Conservation (phyloP, 1,140 invertebrate species). For the Drosophila miranda region DNA sequence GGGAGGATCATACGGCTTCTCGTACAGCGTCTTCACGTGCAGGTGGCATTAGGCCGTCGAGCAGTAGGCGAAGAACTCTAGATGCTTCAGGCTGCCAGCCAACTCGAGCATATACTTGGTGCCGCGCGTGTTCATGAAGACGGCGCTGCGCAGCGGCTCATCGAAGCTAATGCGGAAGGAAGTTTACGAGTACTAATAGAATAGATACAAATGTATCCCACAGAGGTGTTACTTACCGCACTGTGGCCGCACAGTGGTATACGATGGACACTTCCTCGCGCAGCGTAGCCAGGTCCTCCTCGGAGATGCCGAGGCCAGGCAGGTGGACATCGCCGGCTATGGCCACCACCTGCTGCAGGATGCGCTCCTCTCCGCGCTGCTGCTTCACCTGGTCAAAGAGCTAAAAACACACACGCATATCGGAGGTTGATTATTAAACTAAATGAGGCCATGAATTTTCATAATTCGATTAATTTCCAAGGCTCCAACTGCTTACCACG, state of each 20-base stretch:
- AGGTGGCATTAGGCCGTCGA: constrained; percentile 87
- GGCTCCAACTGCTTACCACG: constrained; percentile 82
- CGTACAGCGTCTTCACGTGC: constrained; percentile 86
- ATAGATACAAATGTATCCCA: too few species aligned
- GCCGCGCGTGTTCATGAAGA: constrained; percentile 89
- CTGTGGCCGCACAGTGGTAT: constrained; percentile 96
- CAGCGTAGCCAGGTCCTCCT: constrained; percentile 87
- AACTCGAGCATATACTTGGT: constrained; percentile 89
- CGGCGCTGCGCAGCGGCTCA: constrained; percentile 88
- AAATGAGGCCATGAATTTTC: constrained; percentile 35
- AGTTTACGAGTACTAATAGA: background rate
- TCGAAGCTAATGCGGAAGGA: constrained; percentile 84
- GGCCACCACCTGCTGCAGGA: constrained; percentile 87
- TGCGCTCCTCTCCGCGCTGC: constrained; percentile 83
- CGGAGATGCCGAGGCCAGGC: constrained; percentile 89
- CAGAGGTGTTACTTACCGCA: constrained; percentile 76
- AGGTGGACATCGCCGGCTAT: constrained; percentile 91
- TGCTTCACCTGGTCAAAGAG: constrained; percentile 89
- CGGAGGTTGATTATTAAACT: constrained; percentile 29
- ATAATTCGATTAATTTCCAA: constrained; percentile 18
- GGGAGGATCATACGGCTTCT: constrained; percentile 92
- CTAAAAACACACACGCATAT: constrained; percentile 82
- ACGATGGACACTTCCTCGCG: constrained; percentile 90
- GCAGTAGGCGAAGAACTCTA: constrained; percentile 86
- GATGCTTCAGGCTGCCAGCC: constrained; percentile 88